Percentiles rank a stretch among this genome's conserved stretches.
phyloP scores from a whole-genome alignment of 2,113 vertebrate species.

The Bufo gargarizans region DNA sequence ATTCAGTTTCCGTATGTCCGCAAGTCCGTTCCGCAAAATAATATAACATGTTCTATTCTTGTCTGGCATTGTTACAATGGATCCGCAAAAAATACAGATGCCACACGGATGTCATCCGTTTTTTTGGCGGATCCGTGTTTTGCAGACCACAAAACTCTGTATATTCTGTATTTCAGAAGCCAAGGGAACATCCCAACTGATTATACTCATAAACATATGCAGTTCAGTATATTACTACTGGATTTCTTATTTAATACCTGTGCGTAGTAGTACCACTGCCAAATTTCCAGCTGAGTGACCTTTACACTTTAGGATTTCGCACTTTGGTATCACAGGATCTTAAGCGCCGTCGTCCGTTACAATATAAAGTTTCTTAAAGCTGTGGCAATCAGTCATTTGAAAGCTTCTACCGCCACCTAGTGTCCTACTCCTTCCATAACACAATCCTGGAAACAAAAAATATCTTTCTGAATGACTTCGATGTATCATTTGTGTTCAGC shows the following conservation, averaged over 20 bases:
- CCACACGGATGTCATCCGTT: too few relatives aligned
- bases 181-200: background rate
- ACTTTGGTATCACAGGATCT: background rate
- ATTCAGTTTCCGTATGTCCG: too few relatives aligned
- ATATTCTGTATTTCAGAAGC: background rate
- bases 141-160: too few relatives aligned
- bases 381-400: background rate
- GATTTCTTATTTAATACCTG: background rate
- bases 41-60: too few relatives aligned
- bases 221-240: background rate
- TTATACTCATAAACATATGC: background rate
- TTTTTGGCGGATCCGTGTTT: too few relatives aligned
- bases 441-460: background rate
- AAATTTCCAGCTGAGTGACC: background rate
- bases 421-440: conserved; percentile 20
- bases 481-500: background rate
- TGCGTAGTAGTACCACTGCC: background rate
- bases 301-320: background rate
- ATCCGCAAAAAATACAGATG: too few relatives aligned
- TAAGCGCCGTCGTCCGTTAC: background rate
- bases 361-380: background rate
- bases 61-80: too few relatives aligned
- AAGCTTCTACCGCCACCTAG: conserved; percentile 72
- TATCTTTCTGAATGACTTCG: background rate
- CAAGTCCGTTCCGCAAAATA: too few relatives aligned